Base-by-base conservation (phyloP, 2,113 vertebrate species). In the Brachirus orientalis region DNA sequence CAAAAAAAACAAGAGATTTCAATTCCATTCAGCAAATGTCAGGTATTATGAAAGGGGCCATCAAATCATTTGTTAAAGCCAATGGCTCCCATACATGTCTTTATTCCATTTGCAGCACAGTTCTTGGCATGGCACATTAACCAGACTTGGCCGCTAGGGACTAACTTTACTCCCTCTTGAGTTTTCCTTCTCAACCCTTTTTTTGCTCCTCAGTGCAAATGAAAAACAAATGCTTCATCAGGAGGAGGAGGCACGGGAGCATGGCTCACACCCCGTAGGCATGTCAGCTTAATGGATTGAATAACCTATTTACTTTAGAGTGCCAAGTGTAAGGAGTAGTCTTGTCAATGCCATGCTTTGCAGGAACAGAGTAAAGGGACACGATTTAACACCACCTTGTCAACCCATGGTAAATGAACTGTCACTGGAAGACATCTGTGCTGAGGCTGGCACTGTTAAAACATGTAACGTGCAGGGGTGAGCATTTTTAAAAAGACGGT, bases 151-250 rank as follows among this genome's bases (percentile, higher is more conserved):
- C 74, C 91, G 91, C 75, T 0, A 68, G 90, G 86, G 90, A 86
- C 80, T 45, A 83, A 89, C 80, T 88, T 85, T 64, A 91, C 79
- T 91, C 84, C 85, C 86, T 90, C 85, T 83, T 85, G 77, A 88
- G 79, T 85, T 84, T 84, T 63, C 67, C 57, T 78, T 76, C 67
- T 69, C 67, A 69, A 75, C 51, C 38, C 54, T 68, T 61, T 52
- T 55, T 35, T 40, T 6, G 19, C 69, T 70, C 61, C 70, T 82
- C 47, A 28, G 67, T 83, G 71, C 90, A 95, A 94, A 94, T 91
- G 93, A 91, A 94, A 95, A 95, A 93, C 93, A 94, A 95, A 93
- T 92, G 87, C 90, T 89, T 77, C 83, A 69, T 87, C 91, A 85
- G 85, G 79, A 83, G 70, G 72, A 89, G 87, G 87, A 90, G 73